phyloP scores from a whole-genome alignment of 37 sponge, comb jelly and placozoan genomes.

The Beroe forskalii region DNA sequence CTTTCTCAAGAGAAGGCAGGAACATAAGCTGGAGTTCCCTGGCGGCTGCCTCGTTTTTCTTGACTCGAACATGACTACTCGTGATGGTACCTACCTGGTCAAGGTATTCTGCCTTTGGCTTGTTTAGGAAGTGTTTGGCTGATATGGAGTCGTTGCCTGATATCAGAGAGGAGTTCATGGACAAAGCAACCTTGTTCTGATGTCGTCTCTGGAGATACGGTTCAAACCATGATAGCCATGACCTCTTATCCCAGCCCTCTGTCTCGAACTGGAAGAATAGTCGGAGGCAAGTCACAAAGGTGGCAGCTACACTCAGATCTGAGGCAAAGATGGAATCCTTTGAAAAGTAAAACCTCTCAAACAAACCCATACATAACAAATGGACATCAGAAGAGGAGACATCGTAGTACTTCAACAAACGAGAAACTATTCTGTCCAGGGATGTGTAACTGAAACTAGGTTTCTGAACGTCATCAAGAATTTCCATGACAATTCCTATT shows the following conservation, averaged over 20 bases:
- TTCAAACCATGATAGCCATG: slow-evolving; percentile 24
- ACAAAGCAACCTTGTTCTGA: neutral
- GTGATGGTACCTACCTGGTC: neutral
- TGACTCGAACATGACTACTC: neutral
- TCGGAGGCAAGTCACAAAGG: neutral
- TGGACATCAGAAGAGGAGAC: neutral
- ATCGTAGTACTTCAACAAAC: neutral
- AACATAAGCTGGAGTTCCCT: neutral
- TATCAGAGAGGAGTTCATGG: neutral
- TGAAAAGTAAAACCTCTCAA: neutral
- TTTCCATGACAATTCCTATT: neutral
- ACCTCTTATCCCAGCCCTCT: neutral
- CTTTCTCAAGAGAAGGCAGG: neutral
- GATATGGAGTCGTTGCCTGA: neutral
- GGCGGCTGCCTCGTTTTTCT: neutral
- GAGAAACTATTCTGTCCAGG: neutral
- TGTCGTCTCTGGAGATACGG: neutral
- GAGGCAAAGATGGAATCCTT: neutral
- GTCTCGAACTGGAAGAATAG: slow-evolving; percentile 34
- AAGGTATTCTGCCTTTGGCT: neutral
- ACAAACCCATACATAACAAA: neutral
- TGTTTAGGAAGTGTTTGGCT: slow-evolving; percentile 28
- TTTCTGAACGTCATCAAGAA: slow-evolving; percentile 13
- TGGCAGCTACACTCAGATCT: neutral
- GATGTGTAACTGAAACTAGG: neutral